Evolutionary conservation across 2,888 invertebrate genomes (phyloP).

Genomic region (Mesochorus sp.): DNA sequence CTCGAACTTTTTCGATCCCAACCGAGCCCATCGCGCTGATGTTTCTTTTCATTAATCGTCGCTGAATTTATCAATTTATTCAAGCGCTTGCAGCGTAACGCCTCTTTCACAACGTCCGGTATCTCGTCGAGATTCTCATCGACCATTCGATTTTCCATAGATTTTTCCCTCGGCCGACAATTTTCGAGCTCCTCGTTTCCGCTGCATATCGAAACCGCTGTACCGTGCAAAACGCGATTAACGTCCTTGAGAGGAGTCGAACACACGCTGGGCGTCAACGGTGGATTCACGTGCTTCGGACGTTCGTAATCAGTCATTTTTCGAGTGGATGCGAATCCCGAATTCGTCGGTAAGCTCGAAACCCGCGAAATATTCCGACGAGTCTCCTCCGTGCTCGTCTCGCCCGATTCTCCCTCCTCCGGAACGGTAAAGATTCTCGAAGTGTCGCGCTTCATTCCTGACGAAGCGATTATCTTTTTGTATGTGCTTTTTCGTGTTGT

Average conservation of each 20-base stretch:
- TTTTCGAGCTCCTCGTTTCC: conserved; percentile 82
- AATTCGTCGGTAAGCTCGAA: conserved; percentile 62
- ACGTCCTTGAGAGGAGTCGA: conserved; percentile 90
- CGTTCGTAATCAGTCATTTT: conserved; percentile 70
- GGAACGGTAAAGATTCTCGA: conserved; percentile 92
- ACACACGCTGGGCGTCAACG: conserved; percentile 89
- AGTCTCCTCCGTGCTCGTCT: conserved; percentile 28
- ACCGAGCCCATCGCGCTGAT: conserved; percentile 65
- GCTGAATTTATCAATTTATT: conserved; percentile 76
- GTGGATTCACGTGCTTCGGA: conserved; percentile 83
- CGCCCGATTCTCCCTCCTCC: conserved; percentile 86
- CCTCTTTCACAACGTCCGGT: conserved; percentile 82
- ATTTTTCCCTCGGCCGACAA: conserved; percentile 50
- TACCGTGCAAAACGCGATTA: conserved; percentile 88
- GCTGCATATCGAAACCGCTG: conserved; percentile 89
- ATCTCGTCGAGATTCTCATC: conserved; percentile 75
- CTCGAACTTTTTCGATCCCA: conserved; percentile 82
- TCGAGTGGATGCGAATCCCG: conserved; percentile 61
- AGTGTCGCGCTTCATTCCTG: conserved; percentile 90
- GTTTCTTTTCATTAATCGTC: too few species aligned
- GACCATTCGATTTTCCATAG: conserved; percentile 46
- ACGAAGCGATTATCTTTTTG: conserved; percentile 75
- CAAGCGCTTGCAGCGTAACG: conserved; percentile 79
- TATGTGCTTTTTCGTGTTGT: conserved; percentile 48
- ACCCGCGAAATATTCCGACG: conserved; percentile 4